Percentiles rank a stretch among this genome's conserved stretches.
phyloP scores from a whole-genome alignment of 2,113 vertebrate genomes.

The Propithecus coquereli region DNA sequence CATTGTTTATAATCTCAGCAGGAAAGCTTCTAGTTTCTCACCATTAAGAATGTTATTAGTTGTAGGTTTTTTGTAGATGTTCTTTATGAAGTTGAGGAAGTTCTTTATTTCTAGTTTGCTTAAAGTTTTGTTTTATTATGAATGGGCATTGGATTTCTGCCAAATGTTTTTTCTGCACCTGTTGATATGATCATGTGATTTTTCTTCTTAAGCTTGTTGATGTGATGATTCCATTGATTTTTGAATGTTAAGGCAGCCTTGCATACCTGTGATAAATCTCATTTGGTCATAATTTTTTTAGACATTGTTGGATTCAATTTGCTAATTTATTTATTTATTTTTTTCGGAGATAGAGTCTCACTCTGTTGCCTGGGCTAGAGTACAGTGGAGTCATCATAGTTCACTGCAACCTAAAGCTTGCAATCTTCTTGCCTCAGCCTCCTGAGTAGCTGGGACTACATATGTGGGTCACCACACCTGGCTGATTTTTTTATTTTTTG shows the following conservation, averaged over 20 bases:
- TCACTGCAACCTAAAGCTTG: too few relatives aligned
- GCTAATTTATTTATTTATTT: background rate
- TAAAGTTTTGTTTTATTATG: background rate
- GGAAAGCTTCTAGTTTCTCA: background rate
- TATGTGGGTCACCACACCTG: too few relatives aligned
- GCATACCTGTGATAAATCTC: background rate
- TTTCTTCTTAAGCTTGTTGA: background rate
- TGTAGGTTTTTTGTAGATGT: background rate
- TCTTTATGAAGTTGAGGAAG: background rate
- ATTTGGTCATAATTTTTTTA: background rate
- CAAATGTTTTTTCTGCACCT: background rate
- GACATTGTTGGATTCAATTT: background rate
- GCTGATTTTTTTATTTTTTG: too few relatives aligned
- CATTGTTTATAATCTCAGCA: background rate
- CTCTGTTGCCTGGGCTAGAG: too few relatives aligned
- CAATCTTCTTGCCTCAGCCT: too few relatives aligned
- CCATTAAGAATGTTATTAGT: background rate
- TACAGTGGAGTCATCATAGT: too few relatives aligned
- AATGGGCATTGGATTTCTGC: background rate
- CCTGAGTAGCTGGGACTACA: too few relatives aligned
- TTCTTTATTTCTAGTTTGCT: background rate
- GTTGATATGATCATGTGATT: background rate
- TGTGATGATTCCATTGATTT: background rate
- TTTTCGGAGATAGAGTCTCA: background rate
- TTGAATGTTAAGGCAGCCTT: background rate